Evolutionary conservation across 1,140 invertebrate genomes (phyloP).

Genomic region (Caenorhabditis remanei): DNA sequence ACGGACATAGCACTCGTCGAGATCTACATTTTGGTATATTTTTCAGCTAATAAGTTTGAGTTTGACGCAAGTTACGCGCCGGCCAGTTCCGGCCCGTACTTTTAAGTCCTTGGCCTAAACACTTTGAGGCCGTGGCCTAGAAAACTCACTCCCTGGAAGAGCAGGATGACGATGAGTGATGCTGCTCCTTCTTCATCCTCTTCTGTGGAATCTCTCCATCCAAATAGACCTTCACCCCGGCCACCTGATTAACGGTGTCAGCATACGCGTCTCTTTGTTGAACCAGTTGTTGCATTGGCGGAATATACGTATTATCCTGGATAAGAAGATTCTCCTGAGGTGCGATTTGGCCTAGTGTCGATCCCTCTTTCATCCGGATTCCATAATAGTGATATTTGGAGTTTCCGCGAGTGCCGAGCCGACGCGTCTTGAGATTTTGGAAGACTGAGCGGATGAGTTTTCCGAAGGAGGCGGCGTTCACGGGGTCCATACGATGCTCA

Average conservation of each 20-base stretch:
- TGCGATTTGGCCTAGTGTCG: not conserved
- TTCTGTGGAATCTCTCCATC: slow-evolving; percentile 23
- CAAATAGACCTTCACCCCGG: not conserved
- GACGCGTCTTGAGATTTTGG: slow-evolving; percentile 90
- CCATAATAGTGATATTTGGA: slow-evolving; percentile 99
- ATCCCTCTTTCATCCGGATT: slow-evolving; percentile 91
- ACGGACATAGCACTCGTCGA: no score
- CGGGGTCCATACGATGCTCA: slow-evolving; percentile 93
- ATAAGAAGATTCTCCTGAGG: slow-evolving; percentile 84
- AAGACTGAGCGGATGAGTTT: slow-evolving; percentile 98
- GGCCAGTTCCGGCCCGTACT: no score
- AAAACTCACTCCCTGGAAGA: slow-evolving; percentile 13
- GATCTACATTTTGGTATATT: no score
- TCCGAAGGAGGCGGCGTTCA: slow-evolving; percentile 98
- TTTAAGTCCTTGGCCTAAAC: no score
- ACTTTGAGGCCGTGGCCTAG: no score
- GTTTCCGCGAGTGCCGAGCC: slow-evolving; percentile 95
- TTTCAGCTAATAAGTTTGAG: no score
- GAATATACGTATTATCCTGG: slow-evolving; percentile 81
- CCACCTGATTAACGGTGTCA: slow-evolving; percentile 44
- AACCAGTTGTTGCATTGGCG: slow-evolving; percentile 79
- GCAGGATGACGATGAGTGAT: not conserved
- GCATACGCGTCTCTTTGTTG: slow-evolving; percentile 78
- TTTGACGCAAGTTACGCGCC: no score
- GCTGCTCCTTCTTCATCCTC: not conserved